Base-by-base conservation (phyloP, 2,888 invertebrate species). In the Bhutanitis thaidina region DNA sequence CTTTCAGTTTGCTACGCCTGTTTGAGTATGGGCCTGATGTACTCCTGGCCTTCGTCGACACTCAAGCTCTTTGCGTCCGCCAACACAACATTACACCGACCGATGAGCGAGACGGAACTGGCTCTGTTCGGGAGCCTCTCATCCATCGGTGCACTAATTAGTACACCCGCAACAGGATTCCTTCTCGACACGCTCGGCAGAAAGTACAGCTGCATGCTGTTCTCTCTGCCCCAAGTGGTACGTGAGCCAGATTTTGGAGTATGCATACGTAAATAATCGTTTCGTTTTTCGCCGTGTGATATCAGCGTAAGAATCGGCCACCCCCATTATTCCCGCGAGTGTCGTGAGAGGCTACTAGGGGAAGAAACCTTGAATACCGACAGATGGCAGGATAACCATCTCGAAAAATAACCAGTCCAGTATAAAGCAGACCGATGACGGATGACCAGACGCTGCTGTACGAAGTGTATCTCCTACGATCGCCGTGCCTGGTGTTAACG, bases 41-140 rank as follows among this genome's bases (percentile, higher is more conserved):
- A 59, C 30, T 43, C 62, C 13, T 67, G 64, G 65, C 67, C 68
- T 0, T 66, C 68, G 0, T 64, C 64, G 1, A 66, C 64, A 0
- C 41, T 60, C 12, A 52, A 41, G 16, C 45, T 63, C 20, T 69
- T 67, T 51, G 45, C 55, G 1, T 64, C 66, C 1, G 32, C 34
- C 3, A 61, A 60, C 44, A 69, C 67, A 3, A 60, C 62, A 1
- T 53, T 69, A 12, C 43, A 62, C 36, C 52, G 66, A 12, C 60
- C 62, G 0, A 67, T 67, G 65, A 58, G 57, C 1, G 56, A 57
- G 1, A 58, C 57, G 0, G 69, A 69, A 39, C n/a, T 60, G 5
- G 52, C 65, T 0, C 43, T 66, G 5, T 59, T 66, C 12, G 61
- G 65, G 0, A 64, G 62, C 41, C 49, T 66, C 8, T 59, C 62